Conservation (phyloP, 2,113 vertebrate species). For the Laterallus jamaicensis region DNA sequence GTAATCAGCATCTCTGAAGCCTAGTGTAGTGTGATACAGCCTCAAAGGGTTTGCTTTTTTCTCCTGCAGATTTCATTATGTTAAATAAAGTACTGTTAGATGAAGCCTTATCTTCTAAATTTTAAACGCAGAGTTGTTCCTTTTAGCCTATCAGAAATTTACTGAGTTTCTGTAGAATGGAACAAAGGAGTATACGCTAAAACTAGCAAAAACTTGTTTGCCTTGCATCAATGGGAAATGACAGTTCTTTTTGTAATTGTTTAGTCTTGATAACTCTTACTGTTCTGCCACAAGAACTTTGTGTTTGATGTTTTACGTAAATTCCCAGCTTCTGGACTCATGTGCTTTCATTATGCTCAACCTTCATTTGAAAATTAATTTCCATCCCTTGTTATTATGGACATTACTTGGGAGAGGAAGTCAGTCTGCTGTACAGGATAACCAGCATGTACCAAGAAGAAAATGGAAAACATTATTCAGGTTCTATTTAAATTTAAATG, state of each 20-base stretch:
- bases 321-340: not conserved
- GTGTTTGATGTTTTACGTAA: not conserved
- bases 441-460: not conserved
- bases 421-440: not conserved
- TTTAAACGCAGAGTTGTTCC: not conserved
- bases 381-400: not conserved
- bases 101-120: not conserved
- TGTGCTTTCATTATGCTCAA: not conserved
- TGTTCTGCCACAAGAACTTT: not conserved
- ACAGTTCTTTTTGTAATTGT: not conserved
- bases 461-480: not conserved
- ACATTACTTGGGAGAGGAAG: not conserved
- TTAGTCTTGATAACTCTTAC: not conserved
- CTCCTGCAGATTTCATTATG: not conserved
- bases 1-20: conserved; percentile 16
- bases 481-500: not conserved
- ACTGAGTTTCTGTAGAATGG: not conserved
- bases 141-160: not conserved
- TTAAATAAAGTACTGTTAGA: not conserved
- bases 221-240: not conserved
- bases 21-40: conserved; percentile 16
- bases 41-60: not conserved
- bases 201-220: not conserved
- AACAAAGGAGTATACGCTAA: not conserved
- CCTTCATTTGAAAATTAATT: not conserved